Evolutionary conservation across 92 coral and sea anemone species (phyloP).

Genomic region (Parazoanthus atlanticus): DNA sequence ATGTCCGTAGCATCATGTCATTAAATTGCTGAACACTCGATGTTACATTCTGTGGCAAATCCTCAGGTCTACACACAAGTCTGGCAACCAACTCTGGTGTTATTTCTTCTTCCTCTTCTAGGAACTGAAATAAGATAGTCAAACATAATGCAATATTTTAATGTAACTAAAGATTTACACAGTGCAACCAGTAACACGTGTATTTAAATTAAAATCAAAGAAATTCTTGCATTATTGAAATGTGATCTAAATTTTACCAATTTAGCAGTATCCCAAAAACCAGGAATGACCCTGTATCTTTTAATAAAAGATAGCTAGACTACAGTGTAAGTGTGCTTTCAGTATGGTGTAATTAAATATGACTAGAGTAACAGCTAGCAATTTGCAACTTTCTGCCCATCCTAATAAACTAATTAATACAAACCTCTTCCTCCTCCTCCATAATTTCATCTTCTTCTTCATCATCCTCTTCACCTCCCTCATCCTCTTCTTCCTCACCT

Average conservation of each 20-base stretch:
- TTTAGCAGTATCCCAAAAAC: no score
- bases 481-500: constrained; percentile 73
- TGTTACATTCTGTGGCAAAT: constrained; percentile 84
- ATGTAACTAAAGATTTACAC: not conserved
- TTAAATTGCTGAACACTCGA: constrained; percentile 81
- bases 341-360: no score
- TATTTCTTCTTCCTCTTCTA: constrained; percentile 88
- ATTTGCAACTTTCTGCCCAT: no score
- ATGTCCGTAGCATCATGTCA: constrained; percentile 87
- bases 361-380: not conserved
- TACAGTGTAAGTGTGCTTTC: no score
- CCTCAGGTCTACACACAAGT: constrained; percentile 93
- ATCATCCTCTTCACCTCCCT: constrained; percentile 61
- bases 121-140: constrained; percentile 56
- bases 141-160: not conserved
- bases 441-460: constrained; percentile 71
- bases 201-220: no score
- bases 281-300: no score
- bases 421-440: constrained; percentile 81
- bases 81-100: constrained; percentile 81
- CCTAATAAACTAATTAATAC: not conserved
- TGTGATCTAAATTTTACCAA: no score
- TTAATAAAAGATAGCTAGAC: no score
- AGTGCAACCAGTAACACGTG: no score
- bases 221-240: no score